Evolutionary conservation across 2,888 invertebrate genomes (phyloP).

Genomic region (Aspidapion aeneum): DNA sequence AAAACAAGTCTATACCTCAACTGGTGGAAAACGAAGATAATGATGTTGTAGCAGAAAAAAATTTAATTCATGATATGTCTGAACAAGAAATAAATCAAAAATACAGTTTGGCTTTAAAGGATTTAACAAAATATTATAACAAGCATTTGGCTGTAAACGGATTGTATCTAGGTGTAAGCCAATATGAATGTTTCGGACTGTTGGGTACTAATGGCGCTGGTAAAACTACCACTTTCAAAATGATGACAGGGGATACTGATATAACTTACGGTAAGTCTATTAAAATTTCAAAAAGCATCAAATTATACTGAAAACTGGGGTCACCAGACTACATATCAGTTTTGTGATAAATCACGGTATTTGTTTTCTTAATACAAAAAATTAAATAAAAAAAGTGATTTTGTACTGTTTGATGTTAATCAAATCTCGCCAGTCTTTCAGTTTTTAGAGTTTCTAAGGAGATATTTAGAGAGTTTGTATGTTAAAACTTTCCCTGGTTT

Average conservation of each 20-base stretch:
- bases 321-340: too few relatives aligned
- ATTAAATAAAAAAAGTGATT: too few relatives aligned
- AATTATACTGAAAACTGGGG: too few relatives aligned
- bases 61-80: slow-evolving; percentile 48
- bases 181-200: slow-evolving; percentile 77
- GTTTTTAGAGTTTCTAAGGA: too few relatives aligned
- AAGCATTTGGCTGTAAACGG: slow-evolving; percentile 74
- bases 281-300: slow-evolving; percentile 49
- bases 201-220: slow-evolving; percentile 82
- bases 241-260: slow-evolving; percentile 80
- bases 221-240: slow-evolving; percentile 86
- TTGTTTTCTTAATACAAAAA: too few relatives aligned
- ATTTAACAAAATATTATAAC: slow-evolving; percentile 71
- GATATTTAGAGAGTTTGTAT: too few relatives aligned
- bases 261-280: slow-evolving; percentile 69
- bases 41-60: slow-evolving; percentile 57
- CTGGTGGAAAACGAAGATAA: slow-evolving; percentile 38
- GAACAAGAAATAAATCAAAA: slow-evolving; percentile 40
- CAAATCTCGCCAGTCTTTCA: too few relatives aligned
- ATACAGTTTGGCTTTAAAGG: slow-evolving; percentile 58
- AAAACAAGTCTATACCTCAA: slow-evolving; percentile 9
- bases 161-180: slow-evolving; percentile 57
- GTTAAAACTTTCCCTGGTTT: too few relatives aligned
- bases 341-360: too few relatives aligned
- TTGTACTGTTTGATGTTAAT: too few relatives aligned